Base-by-base conservation (phyloP, 2,888 invertebrate genomes). In the Gymnosoma rotundatum region DNA sequence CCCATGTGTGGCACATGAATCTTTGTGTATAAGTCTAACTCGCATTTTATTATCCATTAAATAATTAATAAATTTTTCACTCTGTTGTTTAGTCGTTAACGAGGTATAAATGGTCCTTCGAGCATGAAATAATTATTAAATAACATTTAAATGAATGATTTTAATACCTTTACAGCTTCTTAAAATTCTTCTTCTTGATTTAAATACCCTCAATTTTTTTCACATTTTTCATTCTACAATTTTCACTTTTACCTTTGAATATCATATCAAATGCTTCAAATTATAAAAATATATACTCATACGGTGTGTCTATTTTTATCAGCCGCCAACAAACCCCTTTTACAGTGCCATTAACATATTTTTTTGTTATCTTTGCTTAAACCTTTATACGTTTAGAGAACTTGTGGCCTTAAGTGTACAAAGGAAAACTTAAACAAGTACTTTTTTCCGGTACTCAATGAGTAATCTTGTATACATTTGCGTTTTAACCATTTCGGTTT, bases 401-500 rank as follows among this genome's bases (percentile, higher is more conserved):
- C 50, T 61, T 63, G 56, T 63, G 54, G 38, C 78, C 64, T 82
- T 54, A 56, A 79, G 32, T 50, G 78, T 36, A 61, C 21, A 56
- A 78, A 70, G 69, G 69, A 66, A 84, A 78, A 78, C 74, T 78
- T 69, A 54, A 69, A 45, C 70, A 75, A 83, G 84, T 78, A 80
- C 74, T 54, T 78, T 81, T 83, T 84, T 84, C 84, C 84, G 84
- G 84, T 78, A 78, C 81, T 84, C 78, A 69, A 74, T 82, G 58
- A 64, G 76, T 76, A 69, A 73, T 76, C 76, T 75, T 76, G 70
- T 82, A 64, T 56, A 63, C 18, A 61, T 80, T 50, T 60, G 20
- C 38, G 25, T 67, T 72, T 50, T 56, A 45, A 7, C 20, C 56
- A 38, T 48, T 32, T 72, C 3, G 32, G 32, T 14, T 25, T 61